Evolutionary conservation across 2,113 vertebrate species (phyloP).

Genomic region (Siniperca chuatsi): DNA sequence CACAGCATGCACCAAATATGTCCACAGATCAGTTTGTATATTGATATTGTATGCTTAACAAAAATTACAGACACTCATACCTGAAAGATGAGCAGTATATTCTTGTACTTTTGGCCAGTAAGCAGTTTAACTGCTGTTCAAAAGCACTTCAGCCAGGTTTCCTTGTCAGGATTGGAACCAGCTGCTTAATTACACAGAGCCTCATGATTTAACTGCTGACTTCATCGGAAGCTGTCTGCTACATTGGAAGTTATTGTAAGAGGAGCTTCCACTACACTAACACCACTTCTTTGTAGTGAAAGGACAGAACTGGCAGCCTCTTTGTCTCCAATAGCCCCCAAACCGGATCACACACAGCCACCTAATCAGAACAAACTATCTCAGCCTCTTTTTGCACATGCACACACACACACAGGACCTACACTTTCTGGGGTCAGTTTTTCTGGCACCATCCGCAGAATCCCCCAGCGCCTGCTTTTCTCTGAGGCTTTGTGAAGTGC

Average conservation of each 20-base stretch:
- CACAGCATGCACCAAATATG: neutral
- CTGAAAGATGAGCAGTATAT: neutral
- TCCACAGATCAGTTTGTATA: neutral
- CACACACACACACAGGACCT: slow-evolving; percentile 32
- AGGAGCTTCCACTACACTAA: slow-evolving; percentile 55
- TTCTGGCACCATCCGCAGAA: slow-evolving; percentile 84
- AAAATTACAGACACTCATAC: neutral
- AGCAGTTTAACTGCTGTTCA: neutral
- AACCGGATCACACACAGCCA: slow-evolving; percentile 65
- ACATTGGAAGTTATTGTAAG: slow-evolving; percentile 53
- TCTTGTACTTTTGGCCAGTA: neutral
- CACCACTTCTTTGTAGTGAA: slow-evolving; percentile 55
- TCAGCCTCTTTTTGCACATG: slow-evolving; percentile 43
- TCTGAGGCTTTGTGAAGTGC: slow-evolving; percentile 91
- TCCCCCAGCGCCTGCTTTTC: slow-evolving; percentile 83
- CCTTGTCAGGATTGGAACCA: neutral
- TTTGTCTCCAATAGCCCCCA: slow-evolving; percentile 58
- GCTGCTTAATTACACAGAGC: neutral
- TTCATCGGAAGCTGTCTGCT: slow-evolving; percentile 24
- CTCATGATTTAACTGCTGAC: slow-evolving; percentile 47
- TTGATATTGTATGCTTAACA: neutral
- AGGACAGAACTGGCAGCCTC: slow-evolving; percentile 46
- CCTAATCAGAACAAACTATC: slow-evolving; percentile 61
- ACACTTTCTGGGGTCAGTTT: slow-evolving; percentile 64
- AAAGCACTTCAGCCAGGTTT: neutral